Percentiles rank a stretch among this genome's conserved stretches.
These are phyloP conservation scores for Synaphobranchus kaupii DNA, from an alignment of 2,797 vertebrate species.

Conservation along the genomic window DNA sequence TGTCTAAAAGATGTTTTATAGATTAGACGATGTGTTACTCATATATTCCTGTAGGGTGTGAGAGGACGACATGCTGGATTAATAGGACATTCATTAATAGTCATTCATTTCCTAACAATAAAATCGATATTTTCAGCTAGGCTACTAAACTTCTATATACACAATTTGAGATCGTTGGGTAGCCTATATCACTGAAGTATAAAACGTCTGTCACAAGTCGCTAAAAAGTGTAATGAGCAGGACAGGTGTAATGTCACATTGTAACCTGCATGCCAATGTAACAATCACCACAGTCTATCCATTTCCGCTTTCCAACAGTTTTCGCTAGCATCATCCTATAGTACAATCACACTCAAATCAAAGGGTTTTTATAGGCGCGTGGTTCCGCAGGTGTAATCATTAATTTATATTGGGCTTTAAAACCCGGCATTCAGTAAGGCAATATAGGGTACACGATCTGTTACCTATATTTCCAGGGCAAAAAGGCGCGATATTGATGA, in stretches of 20 bases:
- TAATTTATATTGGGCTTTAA: constrained; percentile 17
- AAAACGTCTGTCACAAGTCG: neutral
- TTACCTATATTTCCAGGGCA: neutral
- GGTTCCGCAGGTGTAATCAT: neutral
- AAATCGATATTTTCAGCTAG: neutral
- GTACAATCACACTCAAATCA: constrained; percentile 1
- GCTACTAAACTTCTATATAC: neutral
- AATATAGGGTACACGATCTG: neutral
- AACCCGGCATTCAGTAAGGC: neutral
- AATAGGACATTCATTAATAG: neutral
- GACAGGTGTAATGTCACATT: neutral
- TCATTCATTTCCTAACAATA: neutral
- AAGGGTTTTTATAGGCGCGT: neutral
- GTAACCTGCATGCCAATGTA: neutral
- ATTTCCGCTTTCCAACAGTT: neutral
- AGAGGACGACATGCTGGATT: neutral
- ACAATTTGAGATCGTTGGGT: neutral
- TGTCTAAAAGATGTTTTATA: neutral
- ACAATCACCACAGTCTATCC: neutral
- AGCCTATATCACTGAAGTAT: neutral
- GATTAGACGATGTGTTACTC: neutral
- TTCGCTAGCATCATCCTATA: neutral
- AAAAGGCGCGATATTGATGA: neutral
- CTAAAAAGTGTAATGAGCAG: neutral
- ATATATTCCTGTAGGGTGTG: neutral